Base-by-base conservation (phyloP, 2,113 vertebrate genomes). In the Neolamprologus toae region DNA sequence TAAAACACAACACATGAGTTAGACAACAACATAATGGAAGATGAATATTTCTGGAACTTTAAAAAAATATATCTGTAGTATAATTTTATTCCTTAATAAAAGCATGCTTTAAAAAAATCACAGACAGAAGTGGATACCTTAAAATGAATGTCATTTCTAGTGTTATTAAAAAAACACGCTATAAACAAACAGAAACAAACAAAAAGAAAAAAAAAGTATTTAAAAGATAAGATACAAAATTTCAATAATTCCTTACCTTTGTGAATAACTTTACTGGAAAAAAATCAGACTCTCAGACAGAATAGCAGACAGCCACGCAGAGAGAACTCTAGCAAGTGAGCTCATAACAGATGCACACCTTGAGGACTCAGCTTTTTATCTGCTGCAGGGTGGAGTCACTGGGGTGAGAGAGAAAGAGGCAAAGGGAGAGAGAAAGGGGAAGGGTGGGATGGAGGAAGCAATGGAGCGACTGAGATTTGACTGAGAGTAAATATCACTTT, bases 341-440 rank as follows among this genome's bases (percentile, higher is more conserved):
- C 89, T 92, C 87, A 92, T 93, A 91, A 90, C 81, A 89, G 89
- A 88, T 17, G n/a, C 83, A 86, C 94, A 94, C 91, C 93, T 94
- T 93, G 83, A 88, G 87, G 88, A 91, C 91, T 66, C 82, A 83
- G 89, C 89, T 94, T 95, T 78, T 94, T 96, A 96, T 95, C 92
- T 92, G 83, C 88, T 94, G 82, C 86, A 89, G 93, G 95, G 94
- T 82, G 95, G 94, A 93, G 95, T 89, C 92, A 90, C 66, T 33
- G 0, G 21, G 80, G 88, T 90, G 88, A 92, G 94, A 83, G 88
- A 88, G 90, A 45, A 61, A 79, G 23, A 80, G 19, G 17, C 26
- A 61, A 49, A 10, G 42, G 45, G 80, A 47, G 42, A 55, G 54
- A 19, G 81, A 40, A 55, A 28, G 61, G 26, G 51, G 42, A 81